Percentiles rank a stretch among this genome's conserved stretches.
Evolutionary conservation across 1,140 invertebrate species (phyloP).

Genomic region (Leptinotarsa undecemlineata): DNA sequence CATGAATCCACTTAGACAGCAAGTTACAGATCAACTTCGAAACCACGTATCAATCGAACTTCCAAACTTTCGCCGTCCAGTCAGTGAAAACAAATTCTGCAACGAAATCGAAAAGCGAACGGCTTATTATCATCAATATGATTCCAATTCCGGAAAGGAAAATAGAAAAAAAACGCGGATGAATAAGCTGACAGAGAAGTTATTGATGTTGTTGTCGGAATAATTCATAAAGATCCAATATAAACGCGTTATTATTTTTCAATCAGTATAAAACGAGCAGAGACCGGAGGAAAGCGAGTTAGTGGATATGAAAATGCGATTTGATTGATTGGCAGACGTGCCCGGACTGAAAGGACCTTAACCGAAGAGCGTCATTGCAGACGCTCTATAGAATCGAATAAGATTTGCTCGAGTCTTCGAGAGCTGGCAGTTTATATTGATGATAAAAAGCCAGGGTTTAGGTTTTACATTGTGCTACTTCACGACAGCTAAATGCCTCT

Average conservation of each 20-base stretch:
- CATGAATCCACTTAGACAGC: too few relatives aligned
- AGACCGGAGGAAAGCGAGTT: conserved; percentile 41
- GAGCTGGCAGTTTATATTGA: conserved; percentile 12
- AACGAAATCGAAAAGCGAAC: background rate
- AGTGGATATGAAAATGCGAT: conserved; percentile 49
- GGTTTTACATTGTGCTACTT: conserved; percentile 17
- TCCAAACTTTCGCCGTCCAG: too few relatives aligned
- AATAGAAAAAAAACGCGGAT: conserved; percentile 30
- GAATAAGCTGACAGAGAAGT: conserved; percentile 41
- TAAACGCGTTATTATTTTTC: conserved; percentile 51
- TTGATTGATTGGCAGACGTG: conserved; percentile 50
- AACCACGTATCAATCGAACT: too few relatives aligned
- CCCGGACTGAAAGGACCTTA: conserved; percentile 44
- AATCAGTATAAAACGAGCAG: conserved; percentile 48
- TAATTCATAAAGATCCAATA: conserved; percentile 50
- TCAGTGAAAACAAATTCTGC: too few relatives aligned
- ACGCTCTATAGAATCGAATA: conserved; percentile 30
- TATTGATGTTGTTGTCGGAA: conserved; percentile 46
- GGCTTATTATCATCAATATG: conserved; percentile 5
- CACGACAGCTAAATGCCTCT: conserved; percentile 1
- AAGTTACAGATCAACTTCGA: too few relatives aligned
- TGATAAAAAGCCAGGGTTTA: conserved; percentile 15
- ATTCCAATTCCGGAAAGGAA: background rate
- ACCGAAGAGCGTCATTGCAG: conserved; percentile 12
- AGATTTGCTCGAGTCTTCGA: conserved; percentile 18